phyloP scores from a whole-genome alignment of 2,888 invertebrate species.

The Homarus gammarus region DNA sequence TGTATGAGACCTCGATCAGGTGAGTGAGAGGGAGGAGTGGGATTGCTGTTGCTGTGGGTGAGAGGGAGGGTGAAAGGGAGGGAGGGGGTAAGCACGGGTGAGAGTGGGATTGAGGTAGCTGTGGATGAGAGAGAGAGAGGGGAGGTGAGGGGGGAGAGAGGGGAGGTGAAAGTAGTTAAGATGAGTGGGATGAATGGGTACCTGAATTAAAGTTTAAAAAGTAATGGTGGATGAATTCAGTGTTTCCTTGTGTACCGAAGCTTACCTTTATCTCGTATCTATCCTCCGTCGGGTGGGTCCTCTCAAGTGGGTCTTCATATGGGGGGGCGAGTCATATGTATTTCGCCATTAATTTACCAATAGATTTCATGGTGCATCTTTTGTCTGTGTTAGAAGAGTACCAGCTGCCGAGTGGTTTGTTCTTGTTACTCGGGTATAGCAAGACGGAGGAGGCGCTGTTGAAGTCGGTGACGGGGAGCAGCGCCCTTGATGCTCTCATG shows the following conservation, averaged over 20 bases:
- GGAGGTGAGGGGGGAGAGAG: no score
- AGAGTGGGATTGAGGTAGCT: neutral
- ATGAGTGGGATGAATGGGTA: no score
- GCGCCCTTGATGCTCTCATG: slow-evolving; percentile 61
- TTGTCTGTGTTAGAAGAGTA: slow-evolving; percentile 61
- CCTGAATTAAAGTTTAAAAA: no score
- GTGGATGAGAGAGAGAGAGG: neutral
- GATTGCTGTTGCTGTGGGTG: neutral
- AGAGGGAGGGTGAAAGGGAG: slow-evolving; percentile 5
- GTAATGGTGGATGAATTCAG: no score
- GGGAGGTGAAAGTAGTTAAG: neutral
- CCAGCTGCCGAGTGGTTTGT: slow-evolving; percentile 68
- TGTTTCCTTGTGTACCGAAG: no score
- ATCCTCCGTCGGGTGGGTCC: no score
- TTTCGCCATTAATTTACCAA: no score
- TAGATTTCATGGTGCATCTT: neutral
- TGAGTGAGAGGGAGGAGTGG: neutral
- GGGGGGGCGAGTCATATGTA: no score
- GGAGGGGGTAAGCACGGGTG: slow-evolving; percentile 4
- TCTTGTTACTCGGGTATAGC: slow-evolving; percentile 74
- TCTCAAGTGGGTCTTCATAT: no score
- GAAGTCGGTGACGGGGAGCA: slow-evolving; percentile 51
- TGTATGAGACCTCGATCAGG: slow-evolving; percentile 76
- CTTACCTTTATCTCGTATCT: no score
- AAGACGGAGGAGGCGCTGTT: slow-evolving; percentile 59